phyloP scores from a whole-genome alignment of 53 echinoderm and acorn worm genomes.

The Actinopyga echinites region DNA sequence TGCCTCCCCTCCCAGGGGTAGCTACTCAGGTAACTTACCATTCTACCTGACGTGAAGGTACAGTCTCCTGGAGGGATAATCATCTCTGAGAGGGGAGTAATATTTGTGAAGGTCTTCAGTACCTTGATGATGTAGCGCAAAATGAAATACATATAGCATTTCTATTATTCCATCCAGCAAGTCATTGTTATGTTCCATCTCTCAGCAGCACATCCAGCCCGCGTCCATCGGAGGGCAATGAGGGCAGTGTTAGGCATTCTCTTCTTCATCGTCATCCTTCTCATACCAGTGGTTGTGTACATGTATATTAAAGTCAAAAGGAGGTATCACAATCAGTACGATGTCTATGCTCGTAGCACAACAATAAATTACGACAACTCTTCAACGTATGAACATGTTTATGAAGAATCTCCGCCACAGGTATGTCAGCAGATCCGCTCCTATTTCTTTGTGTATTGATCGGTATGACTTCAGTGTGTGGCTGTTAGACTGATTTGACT shows the following conservation, averaged over 20 bases:
- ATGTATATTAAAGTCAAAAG: conserved; percentile 70
- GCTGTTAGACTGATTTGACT: too few species aligned
- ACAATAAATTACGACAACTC: conserved; percentile 81
- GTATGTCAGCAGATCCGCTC: not conserved
- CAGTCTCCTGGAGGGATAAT: too few species aligned
- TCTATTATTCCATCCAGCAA: not conserved
- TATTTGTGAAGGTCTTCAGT: not conserved
- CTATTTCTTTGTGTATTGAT: not conserved
- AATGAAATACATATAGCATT: not conserved
- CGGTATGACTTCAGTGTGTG: too few species aligned
- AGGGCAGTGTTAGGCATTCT: conserved; percentile 59
- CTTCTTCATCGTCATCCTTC: conserved; percentile 56
- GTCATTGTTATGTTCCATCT: not conserved
- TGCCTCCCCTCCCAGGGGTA: too few species aligned
- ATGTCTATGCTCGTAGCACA: conserved; percentile 85
- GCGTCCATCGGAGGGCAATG: not conserved
- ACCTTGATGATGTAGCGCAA: not conserved
- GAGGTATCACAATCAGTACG: conserved; percentile 74
- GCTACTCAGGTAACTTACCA: too few species aligned
- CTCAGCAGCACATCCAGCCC: not conserved
- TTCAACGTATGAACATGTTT: conserved; percentile 80
- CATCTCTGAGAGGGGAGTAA: too few species aligned
- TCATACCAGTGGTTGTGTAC: conserved; percentile 60
- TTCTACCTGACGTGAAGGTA: too few species aligned
- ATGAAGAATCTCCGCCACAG: conserved; percentile 59